Base-by-base conservation (phyloP, 2,888 invertebrate genomes). In the Andrena marginata region DNA sequence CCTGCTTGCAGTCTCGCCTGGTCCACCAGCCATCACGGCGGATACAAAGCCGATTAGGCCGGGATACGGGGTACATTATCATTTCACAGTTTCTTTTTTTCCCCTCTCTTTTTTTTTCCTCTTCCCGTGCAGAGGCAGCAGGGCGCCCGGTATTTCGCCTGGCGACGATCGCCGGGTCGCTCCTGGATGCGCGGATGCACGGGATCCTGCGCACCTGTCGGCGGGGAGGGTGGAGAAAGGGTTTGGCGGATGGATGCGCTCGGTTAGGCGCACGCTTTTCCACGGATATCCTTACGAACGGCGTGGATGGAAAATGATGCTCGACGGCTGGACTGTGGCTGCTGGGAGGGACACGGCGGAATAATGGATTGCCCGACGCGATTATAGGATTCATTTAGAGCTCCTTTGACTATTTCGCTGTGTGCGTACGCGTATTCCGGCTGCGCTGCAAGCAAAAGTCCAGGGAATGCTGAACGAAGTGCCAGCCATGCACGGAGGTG, bases 11-110 rank as follows among this genome's bases (percentile, higher is more conserved):
- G 60, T 62, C 78, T 56, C 65, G 70, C 76, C 80, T 76, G 71
- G 85, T 69, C 83, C 83, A 77, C 85, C 81, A 83, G 84, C 85
- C 89, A 90, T 91, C 86, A 79, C 91, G 89, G 84, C 85, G 86
- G 88, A 90, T 90, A 92, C 91, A 93, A 93, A 93, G 92, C 93
- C 93, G 93, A 93, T 93, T 92, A 93, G 89, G 87, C 86, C 90
- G 89, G 90, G 86, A 90, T 89, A 90, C 90, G 83, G 89, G 84
- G 87, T 91, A 92, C 92, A 93, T 93, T 93, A 93, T 92, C 92
- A 93, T 91, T 92, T 90, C 89, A 87, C 87, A 88, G 90, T 92
- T 91, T 92, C 91, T 91, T 90, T 84, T 42, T 42, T 33, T 31
- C 5, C 8, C 13, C 42, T 42, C 42, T 5, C 42, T 42, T 42